Evolutionary conservation across 2,113 vertebrate species (phyloP), one percentile per base, ranked within the genome.

Genomic region (Circaetus gallicus): DNA sequence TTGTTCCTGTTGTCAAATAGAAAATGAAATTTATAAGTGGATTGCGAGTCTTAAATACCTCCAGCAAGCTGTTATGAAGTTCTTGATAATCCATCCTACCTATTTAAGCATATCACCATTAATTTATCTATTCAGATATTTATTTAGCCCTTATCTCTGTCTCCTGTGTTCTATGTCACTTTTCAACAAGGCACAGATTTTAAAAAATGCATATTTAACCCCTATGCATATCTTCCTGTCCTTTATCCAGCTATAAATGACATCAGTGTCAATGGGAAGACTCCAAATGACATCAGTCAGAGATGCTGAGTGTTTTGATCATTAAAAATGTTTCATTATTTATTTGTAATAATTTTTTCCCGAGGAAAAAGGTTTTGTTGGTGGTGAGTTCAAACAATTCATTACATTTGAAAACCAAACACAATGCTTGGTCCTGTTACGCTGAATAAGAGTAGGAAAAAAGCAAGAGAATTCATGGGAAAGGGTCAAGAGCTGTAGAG

Each of bases 151-250:
- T 90, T 73, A 63, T 40, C 6, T 86, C 24, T 78, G 9, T 45
- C 43, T 94, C 56, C 13, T 5, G 36, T 45, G 3, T 61, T 86
- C 47, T 76, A 16, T 56, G 25, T 45, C 43, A 72, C 36, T 85
- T 81, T 73, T 52, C 29, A 78, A 59, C 13, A 89, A 63, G 38
- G 17, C 40, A 61, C 10, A 45, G 42, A 52, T 78, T 63, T 38
- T 0, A 4, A 6, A 2, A 52, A 15, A 29, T 2, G 1, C 19
- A 1, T 72, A 24, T 89, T 74, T 82, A 74, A 52, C 22, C 22
- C 16, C 32, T 36, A 8, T 17, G 5, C 25, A 28, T 42, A 42
- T 74, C 28, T 71, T 74, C 16, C 50, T 82, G 50, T 42, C 26
- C 13, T 84, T 89, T 78, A 45, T n/a, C 24, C 34, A 62, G 19